These are phyloP conservation scores for Tor tambroides DNA, from an alignment of 2,113 vertebrate genomes.

Conservation along the genomic window DNA sequence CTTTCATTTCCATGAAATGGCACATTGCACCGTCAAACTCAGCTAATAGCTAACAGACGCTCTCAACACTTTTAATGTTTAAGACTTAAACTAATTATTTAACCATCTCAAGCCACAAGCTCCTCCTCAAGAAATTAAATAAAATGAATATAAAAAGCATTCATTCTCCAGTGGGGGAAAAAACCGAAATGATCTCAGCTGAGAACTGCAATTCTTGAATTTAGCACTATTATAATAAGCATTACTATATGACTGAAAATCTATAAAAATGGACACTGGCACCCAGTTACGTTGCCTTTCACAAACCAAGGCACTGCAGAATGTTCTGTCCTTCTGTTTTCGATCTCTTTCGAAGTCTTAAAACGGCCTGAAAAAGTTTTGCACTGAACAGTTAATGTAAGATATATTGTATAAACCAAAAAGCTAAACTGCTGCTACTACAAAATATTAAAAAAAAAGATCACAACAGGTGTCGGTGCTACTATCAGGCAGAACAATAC, in stretches of 20 bases:
- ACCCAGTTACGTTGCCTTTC: slow-evolving; percentile 13
- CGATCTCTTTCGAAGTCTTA: slow-evolving; percentile 3
- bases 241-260: slow-evolving; percentile 19
- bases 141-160: not conserved
- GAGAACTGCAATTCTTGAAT: not conserved
- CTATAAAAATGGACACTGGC: not conserved
- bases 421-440: slow-evolving; percentile 16
- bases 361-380: slow-evolving; percentile 17
- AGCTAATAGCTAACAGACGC: not conserved
- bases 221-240: slow-evolving; percentile 30
- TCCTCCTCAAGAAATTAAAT: not conserved
- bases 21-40: slow-evolving; percentile 27
- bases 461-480: slow-evolving; percentile 30
- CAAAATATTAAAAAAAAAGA: not conserved
- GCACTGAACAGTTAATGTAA: slow-evolving; percentile 38
- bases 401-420: slow-evolving; percentile 32
- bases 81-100: not conserved
- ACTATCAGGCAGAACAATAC: slow-evolving; percentile 37
- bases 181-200: slow-evolving; percentile 22
- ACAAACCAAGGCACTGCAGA: slow-evolving; percentile 45
- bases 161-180: not conserved
- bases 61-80: slow-evolving; percentile 1
- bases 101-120: not conserved
- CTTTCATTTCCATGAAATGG: slow-evolving; percentile 18
- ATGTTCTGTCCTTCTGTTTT: not conserved